Conservation (phyloP, 2,797 vertebrate species). For the Syncerus caffer region DNA sequence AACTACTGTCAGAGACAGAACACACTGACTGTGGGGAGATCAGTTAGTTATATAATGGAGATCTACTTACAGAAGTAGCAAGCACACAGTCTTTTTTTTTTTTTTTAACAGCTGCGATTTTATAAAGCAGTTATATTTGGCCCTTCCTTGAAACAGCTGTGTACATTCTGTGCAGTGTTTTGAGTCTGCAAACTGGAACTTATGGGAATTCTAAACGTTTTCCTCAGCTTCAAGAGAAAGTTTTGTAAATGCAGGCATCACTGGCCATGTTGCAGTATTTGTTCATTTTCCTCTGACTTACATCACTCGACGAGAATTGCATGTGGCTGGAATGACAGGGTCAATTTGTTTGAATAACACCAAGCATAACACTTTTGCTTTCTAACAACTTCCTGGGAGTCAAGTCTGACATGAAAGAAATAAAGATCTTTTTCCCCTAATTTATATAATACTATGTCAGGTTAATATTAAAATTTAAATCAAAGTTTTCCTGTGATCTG, state of each 20-base stretch:
- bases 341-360: background rate
- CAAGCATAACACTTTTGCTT: background rate
- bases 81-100: background rate
- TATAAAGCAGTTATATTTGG: background rate
- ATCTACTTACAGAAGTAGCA: background rate
- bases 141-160: background rate
- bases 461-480: background rate
- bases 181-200: background rate
- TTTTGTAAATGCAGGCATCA: background rate
- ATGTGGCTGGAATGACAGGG: fast-evolving
- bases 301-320: background rate
- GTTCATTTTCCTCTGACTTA: background rate
- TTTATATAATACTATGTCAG: background rate
- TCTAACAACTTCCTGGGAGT: background rate
- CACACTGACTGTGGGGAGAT: background rate
- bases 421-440: background rate
- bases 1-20: background rate
- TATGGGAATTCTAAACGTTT: background rate
- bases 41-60: conserved; percentile 25
- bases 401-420: background rate
- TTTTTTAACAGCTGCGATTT: background rate
- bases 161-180: background rate
- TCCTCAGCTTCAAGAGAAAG: background rate
- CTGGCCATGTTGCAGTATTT: background rate
- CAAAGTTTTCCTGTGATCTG: background rate